phyloP scores from a whole-genome alignment of 2,113 vertebrate species.

The Misgurnus anguillicaudatus region DNA sequence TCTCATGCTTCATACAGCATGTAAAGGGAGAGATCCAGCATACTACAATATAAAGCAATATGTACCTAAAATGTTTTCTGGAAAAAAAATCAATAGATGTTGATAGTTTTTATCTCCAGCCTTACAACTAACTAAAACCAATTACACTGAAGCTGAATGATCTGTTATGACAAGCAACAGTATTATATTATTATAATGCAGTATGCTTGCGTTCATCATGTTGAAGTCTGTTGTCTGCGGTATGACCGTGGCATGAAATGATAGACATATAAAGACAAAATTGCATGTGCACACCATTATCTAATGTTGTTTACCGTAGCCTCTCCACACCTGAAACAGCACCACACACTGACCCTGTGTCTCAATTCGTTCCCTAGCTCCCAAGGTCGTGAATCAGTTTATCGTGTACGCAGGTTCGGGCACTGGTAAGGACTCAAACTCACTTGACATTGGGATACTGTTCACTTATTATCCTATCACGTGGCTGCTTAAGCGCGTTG shows the following conservation, averaged over 20 bases:
- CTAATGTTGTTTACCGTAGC: neutral
- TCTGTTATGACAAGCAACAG: neutral
- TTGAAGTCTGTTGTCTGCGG: too few species aligned
- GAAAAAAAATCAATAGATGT: neutral
- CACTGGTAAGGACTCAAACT: too few species aligned
- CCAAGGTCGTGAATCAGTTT: too few species aligned
- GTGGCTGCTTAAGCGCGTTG: too few species aligned
- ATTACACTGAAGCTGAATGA: slow-evolving; percentile 12
- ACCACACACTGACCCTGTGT: too few species aligned
- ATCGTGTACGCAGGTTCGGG: too few species aligned
- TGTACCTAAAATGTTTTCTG: slow-evolving; percentile 17
- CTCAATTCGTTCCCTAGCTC: too few species aligned
- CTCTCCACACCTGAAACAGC: too few species aligned
- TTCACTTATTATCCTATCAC: too few species aligned
- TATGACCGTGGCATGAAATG: neutral
- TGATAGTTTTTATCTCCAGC: neutral
- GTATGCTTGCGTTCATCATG: too few species aligned
- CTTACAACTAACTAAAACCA: neutral
- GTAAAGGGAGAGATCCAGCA: slow-evolving; percentile 2
- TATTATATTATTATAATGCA: too few species aligned
- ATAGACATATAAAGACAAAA: neutral
- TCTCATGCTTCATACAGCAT: neutral
- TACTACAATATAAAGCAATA: neutral
- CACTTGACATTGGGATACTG: too few species aligned
- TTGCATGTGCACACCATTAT: neutral